Conservation (phyloP, 2,888 invertebrate genomes). For the Lycaena phlaeas region DNA sequence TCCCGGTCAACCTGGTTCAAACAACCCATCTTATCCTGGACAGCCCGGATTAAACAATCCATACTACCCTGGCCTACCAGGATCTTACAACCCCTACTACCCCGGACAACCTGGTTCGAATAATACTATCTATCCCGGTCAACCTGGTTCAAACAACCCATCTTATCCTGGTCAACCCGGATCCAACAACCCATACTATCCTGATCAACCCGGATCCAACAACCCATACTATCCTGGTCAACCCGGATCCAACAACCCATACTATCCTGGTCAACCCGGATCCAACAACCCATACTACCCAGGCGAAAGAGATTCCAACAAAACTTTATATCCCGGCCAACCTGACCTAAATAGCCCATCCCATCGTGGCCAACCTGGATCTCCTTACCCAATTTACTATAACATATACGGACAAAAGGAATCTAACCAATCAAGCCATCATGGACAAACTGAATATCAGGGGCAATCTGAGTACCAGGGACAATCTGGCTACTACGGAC, state of each 20-base stretch:
- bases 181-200: not conserved
- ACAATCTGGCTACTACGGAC: slow-evolving; percentile 3
- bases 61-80: not conserved
- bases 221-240: not conserved
- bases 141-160: not conserved
- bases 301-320: not conserved
- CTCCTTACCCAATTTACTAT: not conserved
- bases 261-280: not conserved
- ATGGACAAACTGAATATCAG: not conserved
- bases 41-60: not conserved
- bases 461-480: not conserved
- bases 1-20: not conserved
- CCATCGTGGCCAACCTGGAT: not conserved
- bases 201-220: not conserved
- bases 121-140: not conserved
- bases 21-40: not conserved
- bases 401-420: not conserved
- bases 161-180: not conserved
- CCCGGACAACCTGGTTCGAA: not conserved
- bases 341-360: too few species aligned
- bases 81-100: not conserved
- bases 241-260: not conserved
- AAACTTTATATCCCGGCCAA: slow-evolving; percentile 5
- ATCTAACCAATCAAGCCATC: not conserved
- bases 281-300: not conserved